Base-by-base conservation (phyloP, 2,797 vertebrate species). In the Pachyuromys duprasi region DNA sequence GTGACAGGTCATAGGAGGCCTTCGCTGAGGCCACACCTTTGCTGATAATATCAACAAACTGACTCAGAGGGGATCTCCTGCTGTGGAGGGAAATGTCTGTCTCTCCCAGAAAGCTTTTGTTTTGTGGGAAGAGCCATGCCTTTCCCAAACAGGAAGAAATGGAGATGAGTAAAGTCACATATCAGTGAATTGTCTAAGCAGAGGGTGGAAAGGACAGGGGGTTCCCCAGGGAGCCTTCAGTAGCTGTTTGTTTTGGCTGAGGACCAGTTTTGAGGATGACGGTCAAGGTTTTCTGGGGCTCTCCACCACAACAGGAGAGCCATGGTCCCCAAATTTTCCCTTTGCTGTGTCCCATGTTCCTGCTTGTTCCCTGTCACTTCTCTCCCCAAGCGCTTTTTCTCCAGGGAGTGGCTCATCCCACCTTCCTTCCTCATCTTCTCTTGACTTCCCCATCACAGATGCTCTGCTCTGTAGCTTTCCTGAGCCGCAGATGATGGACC, bases 361-460 rank as follows among this genome's bases (percentile, higher is more conserved):
- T n/a, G 0, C 42, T 26, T 53, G 22, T 53, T 53, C 42, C 82
- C 5, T 42, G 3, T 14, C 7, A 1, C 8, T 24, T 86, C n/a
- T 65, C 67, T 26, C 13, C 3, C 39, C 76, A 13, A 65, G 42
- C 57, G 57, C 31, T 70, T n/a, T 70, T 24, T 45, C 55, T 1
- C 24, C 1, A 22, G 49, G 49, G 31, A 62, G n/a, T 31, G 24
- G 31, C 70, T 84, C 31, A 18, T 12, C 17, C 3, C 8, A 7
- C 26, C 88, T n/a, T 45, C 26, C 63, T 28, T 80, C 15, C 42
- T 53, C 31, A 8, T 28, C 14, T 60, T 53, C 26, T 5, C 53
- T 24, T 60, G 33, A 0, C 13, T 15, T 39, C 15, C 0, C 1
- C 28, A 26, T 26, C n/a, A 15, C 28, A 1, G 3, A 5, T 15